Base-by-base conservation (phyloP, 1,140 invertebrate species). In the Wasmannia auropunctata region DNA sequence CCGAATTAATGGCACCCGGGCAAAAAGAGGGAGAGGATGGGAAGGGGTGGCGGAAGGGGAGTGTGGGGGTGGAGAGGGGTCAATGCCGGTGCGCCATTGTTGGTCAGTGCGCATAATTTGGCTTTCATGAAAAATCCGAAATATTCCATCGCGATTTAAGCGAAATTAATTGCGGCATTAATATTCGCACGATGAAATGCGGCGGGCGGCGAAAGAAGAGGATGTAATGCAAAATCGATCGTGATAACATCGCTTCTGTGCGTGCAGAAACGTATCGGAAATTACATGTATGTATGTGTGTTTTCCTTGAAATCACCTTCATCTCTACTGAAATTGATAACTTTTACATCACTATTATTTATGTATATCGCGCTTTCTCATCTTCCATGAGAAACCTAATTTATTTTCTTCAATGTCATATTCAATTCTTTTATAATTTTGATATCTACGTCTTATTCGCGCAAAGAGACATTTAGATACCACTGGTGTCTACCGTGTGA, bases 141-240 rank as follows among this genome's bases (percentile, higher is more conserved):
- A 83, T 74, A 83, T 74, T 74, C 79, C 37, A 60, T 74, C 79
- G 67, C 67, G 34, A 83, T 83, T 83, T 83, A 83, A 83, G 79
- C 67, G 67, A 83, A 83, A 83, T 83, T 83, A 83, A 83, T 83
- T 74, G 79, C 79, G 67, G 79, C 79, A 83, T 83, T 83, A 83
- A 83, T 83, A 83, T 83, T 74, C 79, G 79, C 28, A 34, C 67
- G 63, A 80, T 49, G 79, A 83, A 83, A 72, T 74, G 67, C 28
- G 51, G 67, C 60, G 37, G 25, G 51, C 51, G 67, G 67, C 22
- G 37, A 16, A 69, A 28, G 62, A 67, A 51, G 40, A 46, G 34
- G 28, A 58, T 72, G 34, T 74, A 74, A 74, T 74, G 79, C 67
- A 83, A 72, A 74, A 83, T 83, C 67, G 51, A 83, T 83, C 51